A percentile compares a stretch with the other conserved stretches of the same genome.
Conservation (phyloP, 1,140 invertebrate genomes). For the Hydropsyche tenuis region DNA sequence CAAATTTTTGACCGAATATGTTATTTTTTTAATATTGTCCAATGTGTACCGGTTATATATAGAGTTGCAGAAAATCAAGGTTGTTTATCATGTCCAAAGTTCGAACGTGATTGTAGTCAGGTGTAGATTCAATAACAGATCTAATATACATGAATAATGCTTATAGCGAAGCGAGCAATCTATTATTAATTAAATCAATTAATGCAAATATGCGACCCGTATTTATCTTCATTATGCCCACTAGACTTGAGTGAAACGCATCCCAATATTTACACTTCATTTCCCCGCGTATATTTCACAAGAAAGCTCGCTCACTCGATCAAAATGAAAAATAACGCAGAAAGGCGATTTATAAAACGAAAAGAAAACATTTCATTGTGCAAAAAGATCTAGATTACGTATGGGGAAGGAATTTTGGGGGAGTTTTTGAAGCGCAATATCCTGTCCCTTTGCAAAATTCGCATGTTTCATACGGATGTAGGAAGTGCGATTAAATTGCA, state of each 20-base stretch:
- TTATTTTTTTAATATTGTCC: too few species aligned
- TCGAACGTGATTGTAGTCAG: too few species aligned
- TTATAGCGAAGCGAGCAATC: too few species aligned
- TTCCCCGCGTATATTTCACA: neutral
- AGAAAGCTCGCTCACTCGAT: slow-evolving; percentile 15
- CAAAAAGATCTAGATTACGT: neutral
- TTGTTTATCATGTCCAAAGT: too few species aligned
- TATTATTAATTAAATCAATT: too few species aligned
- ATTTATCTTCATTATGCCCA: neutral
- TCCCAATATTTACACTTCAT: slow-evolving; percentile 1
- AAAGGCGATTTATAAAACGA: neutral
- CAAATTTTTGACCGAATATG: too few species aligned
- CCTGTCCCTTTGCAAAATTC: slow-evolving; percentile 5
- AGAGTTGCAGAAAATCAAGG: too few species aligned
- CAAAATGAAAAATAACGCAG: slow-evolving; percentile 1
- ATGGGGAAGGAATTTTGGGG: neutral
- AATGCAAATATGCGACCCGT: neutral
- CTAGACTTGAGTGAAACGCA: neutral
- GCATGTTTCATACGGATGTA: too few species aligned
- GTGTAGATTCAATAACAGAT: too few species aligned
- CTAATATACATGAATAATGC: too few species aligned
- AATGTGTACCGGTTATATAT: too few species aligned
- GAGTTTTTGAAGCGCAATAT: slow-evolving; percentile 15
- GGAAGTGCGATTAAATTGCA: too few species aligned
- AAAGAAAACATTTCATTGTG: neutral